Conservation (phyloP, 2,113 vertebrate genomes). For the Nothocercus julius region DNA sequence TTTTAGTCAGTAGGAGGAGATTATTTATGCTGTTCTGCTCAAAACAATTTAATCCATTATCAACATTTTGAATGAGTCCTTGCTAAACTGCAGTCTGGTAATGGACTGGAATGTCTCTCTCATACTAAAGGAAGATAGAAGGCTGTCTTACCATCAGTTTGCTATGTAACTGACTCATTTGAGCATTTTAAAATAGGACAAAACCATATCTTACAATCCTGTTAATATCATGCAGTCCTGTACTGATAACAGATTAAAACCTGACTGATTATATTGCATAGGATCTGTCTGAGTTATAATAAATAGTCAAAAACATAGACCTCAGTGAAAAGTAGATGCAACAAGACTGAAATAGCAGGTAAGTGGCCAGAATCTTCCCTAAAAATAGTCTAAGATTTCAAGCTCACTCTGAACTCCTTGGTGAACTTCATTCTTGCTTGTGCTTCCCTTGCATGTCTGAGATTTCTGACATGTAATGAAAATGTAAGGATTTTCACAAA, state of each 20-base stretch:
- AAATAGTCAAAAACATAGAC: background rate
- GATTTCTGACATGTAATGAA: background rate
- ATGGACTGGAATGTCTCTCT: slow-evolving; percentile 66
- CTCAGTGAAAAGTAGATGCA: background rate
- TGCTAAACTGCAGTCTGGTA: slow-evolving; percentile 53
- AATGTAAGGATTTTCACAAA: background rate
- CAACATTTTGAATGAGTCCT: slow-evolving; percentile 69
- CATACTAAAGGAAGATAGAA: slow-evolving; percentile 40
- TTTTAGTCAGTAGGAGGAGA: slow-evolving; percentile 73
- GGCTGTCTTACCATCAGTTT: slow-evolving; percentile 38
- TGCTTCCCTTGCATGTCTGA: background rate
- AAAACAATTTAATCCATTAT: slow-evolving; percentile 71
- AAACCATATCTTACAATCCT: background rate
- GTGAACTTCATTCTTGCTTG: background rate
- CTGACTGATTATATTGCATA: background rate
- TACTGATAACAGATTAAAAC: slow-evolving; percentile 18
- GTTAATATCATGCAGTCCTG: background rate
- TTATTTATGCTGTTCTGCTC: slow-evolving; percentile 61
- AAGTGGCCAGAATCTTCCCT: background rate
- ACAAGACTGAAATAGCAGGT: background rate
- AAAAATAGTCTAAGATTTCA: background rate
- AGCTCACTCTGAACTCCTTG: background rate
- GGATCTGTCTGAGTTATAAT: background rate
- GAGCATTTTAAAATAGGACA: background rate
- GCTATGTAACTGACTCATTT: background rate